Percentiles rank a stretch among this genome's conserved stretches.
These are phyloP conservation scores for Craterocephalus amniculus DNA, from an alignment of 2,797 vertebrate genomes.

Conservation along the genomic window DNA sequence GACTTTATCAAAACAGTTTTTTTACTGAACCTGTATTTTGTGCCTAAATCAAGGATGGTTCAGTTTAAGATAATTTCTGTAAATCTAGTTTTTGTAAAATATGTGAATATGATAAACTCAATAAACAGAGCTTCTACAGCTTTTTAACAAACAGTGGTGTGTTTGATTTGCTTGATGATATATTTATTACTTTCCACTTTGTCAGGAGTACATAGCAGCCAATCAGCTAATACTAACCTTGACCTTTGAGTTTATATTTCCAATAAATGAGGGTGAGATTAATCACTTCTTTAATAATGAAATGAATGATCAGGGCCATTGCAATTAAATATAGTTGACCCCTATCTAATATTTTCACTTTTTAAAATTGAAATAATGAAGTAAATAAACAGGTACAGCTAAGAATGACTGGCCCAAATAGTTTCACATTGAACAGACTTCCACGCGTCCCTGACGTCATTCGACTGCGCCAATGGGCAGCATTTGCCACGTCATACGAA, in stretches of 20 bases:
- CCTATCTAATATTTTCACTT: neutral
- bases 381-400: no score
- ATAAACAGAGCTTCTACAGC: slow-evolving; percentile 75
- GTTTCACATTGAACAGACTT: neutral
- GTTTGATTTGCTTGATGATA: neutral
- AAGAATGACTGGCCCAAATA: no score
- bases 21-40: slow-evolving; percentile 69
- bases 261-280: no score
- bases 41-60: slow-evolving; percentile 75
- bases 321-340: neutral
- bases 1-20: slow-evolving; percentile 53
- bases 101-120: slow-evolving; percentile 74
- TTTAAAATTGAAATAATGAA: no score
- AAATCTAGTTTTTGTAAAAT: slow-evolving; percentile 82
- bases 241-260: neutral
- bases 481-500: slow-evolving; percentile 71
- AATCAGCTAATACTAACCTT: neutral
- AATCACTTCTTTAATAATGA: neutral
- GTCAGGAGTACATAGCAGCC: neutral
- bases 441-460: slow-evolving; percentile 43
- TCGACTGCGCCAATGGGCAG: slow-evolving; percentile 27
- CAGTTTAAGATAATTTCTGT: slow-evolving; percentile 72
- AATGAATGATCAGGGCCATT: neutral
- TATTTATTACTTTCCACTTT: neutral
- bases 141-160: slow-evolving; percentile 60